These are phyloP conservation scores for Oligia strigilis DNA, from an alignment of 2,888 invertebrate genomes.

Conservation along the genomic window DNA sequence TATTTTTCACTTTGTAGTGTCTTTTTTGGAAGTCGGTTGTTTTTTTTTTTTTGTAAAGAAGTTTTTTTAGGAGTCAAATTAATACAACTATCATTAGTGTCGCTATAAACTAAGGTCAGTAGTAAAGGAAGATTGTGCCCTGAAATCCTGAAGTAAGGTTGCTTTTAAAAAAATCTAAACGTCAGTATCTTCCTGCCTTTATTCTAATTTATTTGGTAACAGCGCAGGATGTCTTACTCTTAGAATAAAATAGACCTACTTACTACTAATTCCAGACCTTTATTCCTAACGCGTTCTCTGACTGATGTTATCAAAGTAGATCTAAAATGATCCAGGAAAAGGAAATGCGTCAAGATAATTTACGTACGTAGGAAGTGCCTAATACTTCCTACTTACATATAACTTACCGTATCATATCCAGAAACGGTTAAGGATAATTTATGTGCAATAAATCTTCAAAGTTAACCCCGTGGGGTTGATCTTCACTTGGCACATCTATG, in stretches of 20 bases:
- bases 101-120: too few relatives aligned
- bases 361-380: slow-evolving; percentile 10
- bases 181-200: too few relatives aligned
- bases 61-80: too few relatives aligned
- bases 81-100: too few relatives aligned
- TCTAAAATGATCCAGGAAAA: slow-evolving; percentile 13
- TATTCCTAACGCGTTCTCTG: too few relatives aligned
- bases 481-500: not conserved
- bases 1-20: too few relatives aligned
- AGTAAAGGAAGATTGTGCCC: too few relatives aligned
- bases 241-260: not conserved
- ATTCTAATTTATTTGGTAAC: not conserved
- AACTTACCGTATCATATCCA: slow-evolving; percentile 48
- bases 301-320: slow-evolving; percentile 12
- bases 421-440: slow-evolving; percentile 52
- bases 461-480: slow-evolving; percentile 21
- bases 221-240: too few relatives aligned
- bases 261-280: not conserved
- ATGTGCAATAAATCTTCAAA: slow-evolving; percentile 52
- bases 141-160: too few relatives aligned
- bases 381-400: slow-evolving; percentile 39
- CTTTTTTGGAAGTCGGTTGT: too few relatives aligned
- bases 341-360: slow-evolving; percentile 32
- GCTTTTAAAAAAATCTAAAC: too few relatives aligned
- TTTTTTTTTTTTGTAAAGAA: too few relatives aligned